A percentile compares a stretch with the other conserved stretches of the same genome.
These are phyloP conservation scores for Caradrina kadenii DNA, from an alignment of 2,888 invertebrate genomes.

Conservation along the genomic window DNA sequence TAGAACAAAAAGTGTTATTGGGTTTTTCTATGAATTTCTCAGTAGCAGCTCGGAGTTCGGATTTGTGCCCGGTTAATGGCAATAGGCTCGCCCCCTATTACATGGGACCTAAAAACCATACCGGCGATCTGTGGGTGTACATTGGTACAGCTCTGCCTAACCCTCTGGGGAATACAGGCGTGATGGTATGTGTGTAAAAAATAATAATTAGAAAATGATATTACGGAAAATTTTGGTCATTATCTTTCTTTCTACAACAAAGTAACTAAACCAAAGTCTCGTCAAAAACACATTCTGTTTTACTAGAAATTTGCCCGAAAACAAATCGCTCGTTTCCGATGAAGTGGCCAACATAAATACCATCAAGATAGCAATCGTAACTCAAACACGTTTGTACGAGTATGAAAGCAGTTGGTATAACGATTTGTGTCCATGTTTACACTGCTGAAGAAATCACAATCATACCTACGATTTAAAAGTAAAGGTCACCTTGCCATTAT, in stretches of 20 bases:
- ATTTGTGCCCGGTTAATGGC: too few species aligned
- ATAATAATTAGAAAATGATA: too few species aligned
- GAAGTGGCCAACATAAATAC: slow-evolving; percentile 56
- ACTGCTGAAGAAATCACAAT: slow-evolving; percentile 42
- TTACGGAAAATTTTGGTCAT: too few species aligned
- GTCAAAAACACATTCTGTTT: slow-evolving; percentile 4
- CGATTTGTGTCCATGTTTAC: slow-evolving; percentile 40
- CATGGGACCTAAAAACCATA: too few species aligned
- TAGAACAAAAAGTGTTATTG: too few species aligned
- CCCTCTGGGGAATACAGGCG: too few species aligned
- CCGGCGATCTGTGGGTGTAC: too few species aligned
- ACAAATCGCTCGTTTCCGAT: slow-evolving; percentile 40
- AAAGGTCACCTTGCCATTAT: slow-evolving; percentile 51
- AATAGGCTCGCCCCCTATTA: too few species aligned
- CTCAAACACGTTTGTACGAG: slow-evolving; percentile 43
- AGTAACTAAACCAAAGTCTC: slow-evolving; percentile 1
- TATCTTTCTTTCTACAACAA: neutral
- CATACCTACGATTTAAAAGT: slow-evolving; percentile 20
- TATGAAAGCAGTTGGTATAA: slow-evolving; percentile 29
- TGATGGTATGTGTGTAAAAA: too few species aligned
- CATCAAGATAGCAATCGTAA: slow-evolving; percentile 60
- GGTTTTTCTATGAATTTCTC: too few species aligned
- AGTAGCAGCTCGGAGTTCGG: too few species aligned
- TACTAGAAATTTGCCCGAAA: slow-evolving; percentile 22
- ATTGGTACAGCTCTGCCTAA: too few species aligned